A percentile compares a stretch with the other conserved stretches of the same genome.
These are phyloP conservation scores for Peromyscus leucopus DNA, from an alignment of 2,113 vertebrate species.

Conservation along the genomic window DNA sequence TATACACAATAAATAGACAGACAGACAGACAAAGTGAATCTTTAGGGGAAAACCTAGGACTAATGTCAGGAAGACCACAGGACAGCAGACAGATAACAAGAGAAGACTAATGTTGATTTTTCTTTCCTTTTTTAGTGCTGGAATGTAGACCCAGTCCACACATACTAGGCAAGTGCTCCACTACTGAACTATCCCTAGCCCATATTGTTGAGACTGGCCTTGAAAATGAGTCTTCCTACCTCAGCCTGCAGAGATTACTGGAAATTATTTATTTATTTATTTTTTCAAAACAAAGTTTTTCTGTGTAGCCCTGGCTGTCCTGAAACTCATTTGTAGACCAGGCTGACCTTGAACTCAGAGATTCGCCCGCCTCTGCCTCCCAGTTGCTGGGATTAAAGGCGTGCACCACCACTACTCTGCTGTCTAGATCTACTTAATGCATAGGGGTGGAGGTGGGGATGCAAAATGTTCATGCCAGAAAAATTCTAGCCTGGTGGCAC, in stretches of 20 bases:
- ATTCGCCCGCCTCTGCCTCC: background rate
- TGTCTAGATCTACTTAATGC: background rate
- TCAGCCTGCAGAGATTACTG: background rate
- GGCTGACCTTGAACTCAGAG: background rate
- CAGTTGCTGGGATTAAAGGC: background rate
- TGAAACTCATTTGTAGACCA: background rate
- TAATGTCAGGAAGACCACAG: conserved; percentile 27
- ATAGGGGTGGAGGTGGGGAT: no score
- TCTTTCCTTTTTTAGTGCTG: background rate
- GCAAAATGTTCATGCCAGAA: conserved; percentile 41
- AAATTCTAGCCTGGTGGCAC: background rate
- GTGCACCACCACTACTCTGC: background rate
- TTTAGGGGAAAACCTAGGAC: background rate
- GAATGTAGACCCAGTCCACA: background rate
- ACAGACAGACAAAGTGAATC: background rate
- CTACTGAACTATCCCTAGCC: no score
- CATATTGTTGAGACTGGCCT: background rate
- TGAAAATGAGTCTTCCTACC: no score
- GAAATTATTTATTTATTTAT: background rate
- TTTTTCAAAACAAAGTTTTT: background rate
- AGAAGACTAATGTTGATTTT: background rate
- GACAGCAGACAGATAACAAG: background rate
- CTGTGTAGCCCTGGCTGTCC: background rate
- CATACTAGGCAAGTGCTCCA: background rate
- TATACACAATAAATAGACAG: background rate